Conservation (phyloP, 2,113 vertebrate genomes). For the Pseudorasbora parva region DNA sequence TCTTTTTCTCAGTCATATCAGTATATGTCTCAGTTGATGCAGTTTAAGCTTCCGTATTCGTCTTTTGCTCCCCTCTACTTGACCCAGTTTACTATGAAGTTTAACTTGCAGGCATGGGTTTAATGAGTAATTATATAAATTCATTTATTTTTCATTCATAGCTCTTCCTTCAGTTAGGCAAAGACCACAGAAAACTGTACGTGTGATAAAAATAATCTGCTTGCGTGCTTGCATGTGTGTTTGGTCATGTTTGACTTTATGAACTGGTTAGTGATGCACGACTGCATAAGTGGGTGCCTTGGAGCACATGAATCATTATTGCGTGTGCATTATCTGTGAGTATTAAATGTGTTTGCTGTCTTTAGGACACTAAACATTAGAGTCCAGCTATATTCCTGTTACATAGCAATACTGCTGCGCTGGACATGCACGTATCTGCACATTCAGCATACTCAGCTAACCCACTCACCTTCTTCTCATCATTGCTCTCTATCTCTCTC, state of each 20-base stretch:
- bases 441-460: conserved; percentile 47
- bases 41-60: background rate
- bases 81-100: conserved; percentile 41
- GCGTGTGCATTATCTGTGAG: conserved; percentile 11
- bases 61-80: conserved; percentile 19
- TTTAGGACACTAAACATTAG: background rate
- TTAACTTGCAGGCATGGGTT: conserved; percentile 39
- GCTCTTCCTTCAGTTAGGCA: conserved; percentile 16
- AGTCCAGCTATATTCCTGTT: conserved; percentile 1
- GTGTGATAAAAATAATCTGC: conserved; percentile 3
- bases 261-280: conserved; percentile 8
- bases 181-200: conserved; percentile 19
- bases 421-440: conserved; percentile 22
- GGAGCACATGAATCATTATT: conserved; percentile 20
- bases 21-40: background rate
- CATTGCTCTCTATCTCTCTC: conserved; percentile 25
- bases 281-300: conserved; percentile 14
- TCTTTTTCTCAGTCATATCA: background rate
- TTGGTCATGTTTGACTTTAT: conserved; percentile 4
- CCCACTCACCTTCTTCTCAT: conserved; percentile 24
- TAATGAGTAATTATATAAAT: conserved; percentile 53
- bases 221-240: conserved; percentile 27
- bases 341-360: conserved; percentile 17
- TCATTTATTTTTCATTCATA: conserved; percentile 49
- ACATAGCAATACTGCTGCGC: conserved; percentile 23